Percentiles rank a stretch among this genome's conserved stretches.
Evolutionary conservation across 1,140 invertebrate genomes (phyloP).

Genomic region (Bombus vancouverensis): DNA sequence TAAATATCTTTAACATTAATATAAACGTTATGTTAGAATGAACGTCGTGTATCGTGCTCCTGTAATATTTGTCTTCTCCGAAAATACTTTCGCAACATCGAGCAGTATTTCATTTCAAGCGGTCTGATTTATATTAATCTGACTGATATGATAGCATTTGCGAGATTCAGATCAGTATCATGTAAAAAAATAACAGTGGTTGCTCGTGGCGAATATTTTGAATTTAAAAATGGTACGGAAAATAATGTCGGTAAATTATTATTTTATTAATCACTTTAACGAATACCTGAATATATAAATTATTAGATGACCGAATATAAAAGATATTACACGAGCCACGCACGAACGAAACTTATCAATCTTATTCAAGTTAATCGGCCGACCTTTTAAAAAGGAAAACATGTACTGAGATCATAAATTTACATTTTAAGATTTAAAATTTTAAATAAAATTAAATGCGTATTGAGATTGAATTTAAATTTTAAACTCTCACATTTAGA

Average conservation of each 20-base stretch:
- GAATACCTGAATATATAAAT: too few species aligned
- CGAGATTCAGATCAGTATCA: background rate
- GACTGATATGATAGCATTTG: background rate
- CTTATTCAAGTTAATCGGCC: too few species aligned
- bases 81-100: constrained; percentile 10
- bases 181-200: background rate
- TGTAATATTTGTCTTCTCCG: background rate
- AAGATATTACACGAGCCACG: background rate
- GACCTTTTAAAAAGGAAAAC: too few species aligned
- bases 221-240: background rate
- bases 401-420: too few species aligned
- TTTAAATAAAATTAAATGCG: too few species aligned
- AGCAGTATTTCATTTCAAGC: background rate
- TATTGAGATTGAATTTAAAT: too few species aligned
- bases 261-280: background rate
- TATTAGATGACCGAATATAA: too few species aligned
- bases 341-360: too few species aligned
- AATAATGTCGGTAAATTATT: background rate
- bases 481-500: too few species aligned
- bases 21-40: constrained; percentile 7
- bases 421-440: too few species aligned
- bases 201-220: background rate
- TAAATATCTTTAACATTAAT: constrained; percentile 22
- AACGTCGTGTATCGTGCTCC: background rate
- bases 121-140: background rate